These are phyloP conservation scores for Beroe ovata DNA, from an alignment of 37 sponge, comb jelly and placozoan species.

Conservation along the genomic window DNA sequence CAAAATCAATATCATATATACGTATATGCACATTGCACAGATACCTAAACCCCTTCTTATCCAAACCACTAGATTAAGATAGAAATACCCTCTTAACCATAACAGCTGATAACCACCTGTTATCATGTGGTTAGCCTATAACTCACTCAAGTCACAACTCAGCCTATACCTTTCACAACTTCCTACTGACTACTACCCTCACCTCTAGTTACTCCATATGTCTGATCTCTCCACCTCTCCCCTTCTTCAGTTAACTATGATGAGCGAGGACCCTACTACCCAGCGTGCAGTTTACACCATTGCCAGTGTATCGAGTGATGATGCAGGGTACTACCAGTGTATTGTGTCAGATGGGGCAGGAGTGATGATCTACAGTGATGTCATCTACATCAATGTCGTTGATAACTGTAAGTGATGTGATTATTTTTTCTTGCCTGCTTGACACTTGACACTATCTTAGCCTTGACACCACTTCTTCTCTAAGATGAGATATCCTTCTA, in stretches of 20 bases:
- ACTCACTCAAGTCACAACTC: no score
- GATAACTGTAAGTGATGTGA: conserved; percentile 45
- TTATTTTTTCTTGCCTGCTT: background rate
- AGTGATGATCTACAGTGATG: conserved; percentile 53
- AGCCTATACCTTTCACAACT: background rate
- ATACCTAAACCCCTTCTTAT: no score
- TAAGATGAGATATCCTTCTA: no score
- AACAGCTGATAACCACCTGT: no score
- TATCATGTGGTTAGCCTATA: no score
- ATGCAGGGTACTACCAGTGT: conserved; percentile 57
- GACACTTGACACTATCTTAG: background rate
- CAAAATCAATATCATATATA: no score
- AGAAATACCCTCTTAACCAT: no score
- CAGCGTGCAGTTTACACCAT: background rate
- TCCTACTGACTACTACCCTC: background rate
- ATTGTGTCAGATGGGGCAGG: conserved; percentile 32
- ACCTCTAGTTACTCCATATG: background rate
- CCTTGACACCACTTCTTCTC: no score
- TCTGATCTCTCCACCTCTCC: background rate
- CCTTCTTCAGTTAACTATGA: background rate
- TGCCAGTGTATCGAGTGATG: background rate
- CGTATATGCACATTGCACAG: no score
- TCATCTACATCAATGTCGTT: conserved; percentile 5
- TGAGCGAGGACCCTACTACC: conserved; percentile 15
- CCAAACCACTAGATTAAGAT: no score